Percentiles rank a stretch among this genome's conserved stretches.
phyloP scores from a whole-genome alignment of 1,140 invertebrate species.

The Caenorhabditis remanei region DNA sequence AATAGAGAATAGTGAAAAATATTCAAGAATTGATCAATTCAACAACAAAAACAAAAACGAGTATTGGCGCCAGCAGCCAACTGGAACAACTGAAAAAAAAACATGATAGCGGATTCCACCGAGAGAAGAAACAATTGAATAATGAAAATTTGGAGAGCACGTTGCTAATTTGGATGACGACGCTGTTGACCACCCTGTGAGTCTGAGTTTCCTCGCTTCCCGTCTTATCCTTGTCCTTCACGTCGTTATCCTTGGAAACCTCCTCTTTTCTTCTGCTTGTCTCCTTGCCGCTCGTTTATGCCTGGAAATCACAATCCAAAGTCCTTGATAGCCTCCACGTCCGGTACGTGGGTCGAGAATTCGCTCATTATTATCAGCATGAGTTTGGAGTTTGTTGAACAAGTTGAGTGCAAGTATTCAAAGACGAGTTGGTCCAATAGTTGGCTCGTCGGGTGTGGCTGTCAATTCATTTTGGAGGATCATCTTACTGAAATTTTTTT shows the following conservation, averaged over 20 bases:
- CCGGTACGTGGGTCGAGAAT: constrained; percentile 72
- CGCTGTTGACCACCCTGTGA: constrained; percentile 25
- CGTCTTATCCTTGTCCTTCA: background rate
- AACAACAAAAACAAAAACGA: constrained; percentile 30
- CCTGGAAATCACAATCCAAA: constrained; percentile 67
- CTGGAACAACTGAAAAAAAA: background rate
- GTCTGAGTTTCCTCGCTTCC: constrained; percentile 42
- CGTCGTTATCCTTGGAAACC: constrained; percentile 61
- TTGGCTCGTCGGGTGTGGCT: constrained; percentile 97
- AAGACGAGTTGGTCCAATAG: constrained; percentile 94
- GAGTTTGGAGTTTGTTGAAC: constrained; percentile 91
- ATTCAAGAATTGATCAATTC: constrained; percentile 1
- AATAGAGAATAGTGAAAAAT: background rate
- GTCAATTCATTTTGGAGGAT: constrained; percentile 94
- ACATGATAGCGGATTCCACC: background rate
- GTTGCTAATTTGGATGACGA: constrained; percentile 25
- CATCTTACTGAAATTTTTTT: constrained; percentile 86
- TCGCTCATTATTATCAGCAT: constrained; percentile 96
- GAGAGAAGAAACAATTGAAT: background rate
- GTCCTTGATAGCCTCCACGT: constrained; percentile 69
- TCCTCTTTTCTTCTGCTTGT: constrained; percentile 66
- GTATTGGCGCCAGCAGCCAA: constrained; percentile 34
- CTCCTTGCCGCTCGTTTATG: constrained; percentile 67
- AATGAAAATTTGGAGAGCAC: constrained; percentile 32
- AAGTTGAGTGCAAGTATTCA: constrained; percentile 95